Conservation (phyloP, 2,113 vertebrate species). For the Bubo blakistoni region DNA sequence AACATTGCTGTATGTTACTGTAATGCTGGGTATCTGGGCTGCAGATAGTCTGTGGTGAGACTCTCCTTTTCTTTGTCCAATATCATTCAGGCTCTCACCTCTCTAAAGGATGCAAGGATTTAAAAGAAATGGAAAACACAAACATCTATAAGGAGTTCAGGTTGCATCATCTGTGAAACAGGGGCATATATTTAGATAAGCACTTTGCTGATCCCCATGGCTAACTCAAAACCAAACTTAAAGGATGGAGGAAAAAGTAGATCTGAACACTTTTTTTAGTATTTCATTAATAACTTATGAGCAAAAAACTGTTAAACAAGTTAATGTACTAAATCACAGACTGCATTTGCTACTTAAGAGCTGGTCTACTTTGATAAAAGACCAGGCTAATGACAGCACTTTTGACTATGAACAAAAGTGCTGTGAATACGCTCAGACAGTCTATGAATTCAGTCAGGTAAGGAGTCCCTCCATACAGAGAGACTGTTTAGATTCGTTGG, state of each 20-base stretch:
- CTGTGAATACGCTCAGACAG: not conserved
- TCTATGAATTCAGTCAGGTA: not conserved
- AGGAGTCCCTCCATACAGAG: not conserved
- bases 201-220: not conserved
- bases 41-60: not conserved
- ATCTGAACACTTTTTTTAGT: not conserved
- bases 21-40: constrained; percentile 59
- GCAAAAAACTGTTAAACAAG: not conserved
- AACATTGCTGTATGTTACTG: constrained; percentile 45
- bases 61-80: constrained; percentile 21
- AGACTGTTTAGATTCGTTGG: not conserved
- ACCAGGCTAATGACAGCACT: not conserved
- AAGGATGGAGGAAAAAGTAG: not conserved
- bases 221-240: not conserved
- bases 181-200: not conserved
- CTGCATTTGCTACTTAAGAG: not conserved
- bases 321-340: not conserved
- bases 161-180: not conserved
- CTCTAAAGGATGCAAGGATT: constrained; percentile 36
- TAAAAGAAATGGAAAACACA: not conserved
- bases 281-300: not conserved
- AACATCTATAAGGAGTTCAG: not conserved
- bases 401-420: not conserved
- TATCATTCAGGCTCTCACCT: not conserved
- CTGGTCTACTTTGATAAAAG: not conserved